Percentiles rank a stretch among this genome's conserved stretches.
phyloP scores from a whole-genome alignment of 2,797 vertebrate species.

The Limosa lapponica region DNA sequence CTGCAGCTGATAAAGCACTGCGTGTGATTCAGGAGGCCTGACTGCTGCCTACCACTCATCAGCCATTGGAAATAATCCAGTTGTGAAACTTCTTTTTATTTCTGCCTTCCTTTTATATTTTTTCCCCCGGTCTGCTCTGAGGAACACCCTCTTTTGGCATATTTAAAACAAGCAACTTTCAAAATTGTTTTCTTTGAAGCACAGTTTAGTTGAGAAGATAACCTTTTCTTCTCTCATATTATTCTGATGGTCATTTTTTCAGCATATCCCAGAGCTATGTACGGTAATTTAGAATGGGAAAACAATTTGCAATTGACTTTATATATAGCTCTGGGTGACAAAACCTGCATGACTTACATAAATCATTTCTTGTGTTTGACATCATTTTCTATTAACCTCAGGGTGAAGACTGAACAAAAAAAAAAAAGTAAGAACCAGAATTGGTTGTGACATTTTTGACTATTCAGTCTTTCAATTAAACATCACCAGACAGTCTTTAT shows the following conservation, averaged over 20 bases:
- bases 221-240: conserved; percentile 22
- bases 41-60: neutral
- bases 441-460: conserved; percentile 50
- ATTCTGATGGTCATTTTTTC: conserved; percentile 17
- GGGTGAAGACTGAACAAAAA: conserved; percentile 36
- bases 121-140: neutral
- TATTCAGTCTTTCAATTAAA: conserved; percentile 64
- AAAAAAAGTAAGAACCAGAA: conserved; percentile 36
- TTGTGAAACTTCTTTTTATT: neutral
- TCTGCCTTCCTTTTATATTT: neutral
- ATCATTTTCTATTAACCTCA: conserved; percentile 70
- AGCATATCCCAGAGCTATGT: neutral
- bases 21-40: neutral
- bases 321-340: conserved; percentile 46
- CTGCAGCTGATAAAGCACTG: neutral
- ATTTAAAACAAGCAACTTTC: neutral
- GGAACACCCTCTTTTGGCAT: neutral
- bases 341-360: conserved; percentile 26
- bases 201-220: neutral
- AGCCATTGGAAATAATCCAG: neutral
- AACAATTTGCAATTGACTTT: conserved; percentile 66
- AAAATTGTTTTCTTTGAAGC: conserved; percentile 12
- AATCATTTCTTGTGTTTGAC: conserved; percentile 56
- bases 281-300: conserved; percentile 47
- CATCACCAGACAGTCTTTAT: conserved; percentile 6